Evolutionary conservation across 2,888 invertebrate species (phyloP).

Genomic region (Anaspis maculata): DNA sequence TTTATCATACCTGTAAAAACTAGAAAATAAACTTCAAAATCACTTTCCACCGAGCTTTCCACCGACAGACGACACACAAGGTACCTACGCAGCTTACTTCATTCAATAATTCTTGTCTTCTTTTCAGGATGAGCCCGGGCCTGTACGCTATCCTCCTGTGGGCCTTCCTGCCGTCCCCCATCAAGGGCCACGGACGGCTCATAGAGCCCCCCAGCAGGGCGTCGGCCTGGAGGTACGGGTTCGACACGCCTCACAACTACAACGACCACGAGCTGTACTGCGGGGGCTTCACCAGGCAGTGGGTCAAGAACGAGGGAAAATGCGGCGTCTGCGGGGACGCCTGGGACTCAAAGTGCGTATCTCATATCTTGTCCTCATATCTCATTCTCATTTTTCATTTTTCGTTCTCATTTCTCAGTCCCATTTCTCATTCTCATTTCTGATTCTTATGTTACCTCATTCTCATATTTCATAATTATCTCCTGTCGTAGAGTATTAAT

Average conservation of each 20-base stretch:
- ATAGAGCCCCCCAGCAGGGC: slow-evolving; percentile 82
- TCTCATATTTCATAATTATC: no score
- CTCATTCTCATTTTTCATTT: neutral
- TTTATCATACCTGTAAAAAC: no score
- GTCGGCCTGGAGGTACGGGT: slow-evolving; percentile 84
- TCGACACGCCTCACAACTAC: slow-evolving; percentile 80
- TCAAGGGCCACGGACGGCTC: slow-evolving; percentile 60
- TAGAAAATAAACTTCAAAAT: no score
- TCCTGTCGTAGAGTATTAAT: no score
- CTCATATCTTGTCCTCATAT: neutral
- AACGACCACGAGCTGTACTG: slow-evolving; percentile 85
- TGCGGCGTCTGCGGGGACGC: slow-evolving; percentile 84
- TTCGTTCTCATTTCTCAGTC: neutral
- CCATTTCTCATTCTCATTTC: neutral
- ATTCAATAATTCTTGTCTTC: no score
- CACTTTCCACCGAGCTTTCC: no score
- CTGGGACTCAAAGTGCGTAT: slow-evolving; percentile 55
- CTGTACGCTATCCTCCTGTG: slow-evolving; percentile 3
- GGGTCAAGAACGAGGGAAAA: slow-evolving; percentile 72
- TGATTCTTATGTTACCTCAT: no score
- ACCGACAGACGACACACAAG: no score
- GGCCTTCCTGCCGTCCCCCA: slow-evolving; percentile 26
- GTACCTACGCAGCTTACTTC: no score
- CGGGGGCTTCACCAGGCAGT: slow-evolving; percentile 78
- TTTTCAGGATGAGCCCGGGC: slow-evolving; percentile 9